phyloP scores from a whole-genome alignment of 2,888 invertebrate species.

The Coelopa pilipes region DNA sequence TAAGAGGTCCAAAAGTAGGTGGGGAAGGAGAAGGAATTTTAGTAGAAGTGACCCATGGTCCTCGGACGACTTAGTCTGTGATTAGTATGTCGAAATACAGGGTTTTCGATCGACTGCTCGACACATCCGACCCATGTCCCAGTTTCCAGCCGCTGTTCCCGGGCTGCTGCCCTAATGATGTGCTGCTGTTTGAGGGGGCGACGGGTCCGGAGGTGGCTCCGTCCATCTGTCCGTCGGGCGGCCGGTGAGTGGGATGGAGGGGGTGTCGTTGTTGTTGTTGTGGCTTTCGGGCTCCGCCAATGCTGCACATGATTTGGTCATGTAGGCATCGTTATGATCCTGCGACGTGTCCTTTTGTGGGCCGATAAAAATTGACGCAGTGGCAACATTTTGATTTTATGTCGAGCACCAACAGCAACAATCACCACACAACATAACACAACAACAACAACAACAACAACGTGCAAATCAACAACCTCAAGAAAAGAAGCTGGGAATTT shows the following conservation, averaged over 20 bases:
- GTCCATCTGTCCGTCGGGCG: too few species aligned
- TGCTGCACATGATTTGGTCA: constrained; percentile 22
- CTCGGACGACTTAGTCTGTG: too few species aligned
- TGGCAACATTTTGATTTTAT: constrained; percentile 28
- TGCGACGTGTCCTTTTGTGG: constrained; percentile 12
- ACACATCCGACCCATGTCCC: too few species aligned
- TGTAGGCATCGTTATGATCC: constrained; percentile 25
- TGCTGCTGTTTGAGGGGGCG: background rate
- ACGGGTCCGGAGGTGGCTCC: too few species aligned
- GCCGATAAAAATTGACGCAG: constrained; percentile 23
- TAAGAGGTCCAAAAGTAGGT: background rate
- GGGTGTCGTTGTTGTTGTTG: background rate
- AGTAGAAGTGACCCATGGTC: background rate
- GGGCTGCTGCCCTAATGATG: constrained; percentile 17
- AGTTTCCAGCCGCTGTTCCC: too few species aligned
- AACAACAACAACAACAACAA: too few species aligned
- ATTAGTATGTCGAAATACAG: background rate
- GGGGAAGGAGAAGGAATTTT: background rate
- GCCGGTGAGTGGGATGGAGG: background rate
- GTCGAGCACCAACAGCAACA: background rate
- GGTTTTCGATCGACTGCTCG: background rate
- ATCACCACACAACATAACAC: too few species aligned
- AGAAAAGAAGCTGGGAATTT: too few species aligned
- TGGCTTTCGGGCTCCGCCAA: background rate
- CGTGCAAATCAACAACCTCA: too few species aligned